These are phyloP conservation scores for Mesorhabditis sp. DNA, from an alignment of 2,888 invertebrate species.

Conservation along the genomic window DNA sequence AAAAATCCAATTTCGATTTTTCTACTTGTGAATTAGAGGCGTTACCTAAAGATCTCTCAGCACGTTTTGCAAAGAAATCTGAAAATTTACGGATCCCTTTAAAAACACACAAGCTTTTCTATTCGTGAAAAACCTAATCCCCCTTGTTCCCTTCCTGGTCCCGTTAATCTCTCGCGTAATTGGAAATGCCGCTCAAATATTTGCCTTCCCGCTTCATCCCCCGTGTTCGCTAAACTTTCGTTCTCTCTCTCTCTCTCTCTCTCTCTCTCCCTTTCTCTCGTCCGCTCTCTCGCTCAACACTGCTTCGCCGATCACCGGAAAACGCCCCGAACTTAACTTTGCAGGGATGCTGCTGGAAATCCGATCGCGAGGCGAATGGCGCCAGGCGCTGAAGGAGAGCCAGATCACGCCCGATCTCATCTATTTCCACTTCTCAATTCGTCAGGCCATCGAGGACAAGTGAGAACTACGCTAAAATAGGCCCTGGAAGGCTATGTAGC, in stretches of 20 bases:
- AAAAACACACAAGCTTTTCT: too few relatives aligned
- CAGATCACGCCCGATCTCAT: conserved; percentile 4
- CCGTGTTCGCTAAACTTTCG: neutral
- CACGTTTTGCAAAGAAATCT: too few relatives aligned
- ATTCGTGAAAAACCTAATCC: too few relatives aligned
- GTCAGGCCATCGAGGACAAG: neutral
- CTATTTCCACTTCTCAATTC: conserved; percentile 11
- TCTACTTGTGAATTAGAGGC: too few relatives aligned
- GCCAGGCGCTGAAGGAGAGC: conserved; percentile 6
- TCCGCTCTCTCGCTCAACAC: conserved; percentile 1
- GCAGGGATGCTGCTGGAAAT: conserved; percentile 9
- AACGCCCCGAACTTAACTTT: neutral
- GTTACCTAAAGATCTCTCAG: too few relatives aligned
- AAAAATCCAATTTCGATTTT: too few relatives aligned
- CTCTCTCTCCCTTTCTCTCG: conserved; percentile 9
- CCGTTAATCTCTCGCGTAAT: too few relatives aligned
- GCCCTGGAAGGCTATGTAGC: too few relatives aligned
- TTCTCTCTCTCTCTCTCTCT: conserved; percentile 8
- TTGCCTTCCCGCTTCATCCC: neutral
- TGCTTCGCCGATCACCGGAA: too few relatives aligned
- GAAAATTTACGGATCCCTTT: too few relatives aligned
- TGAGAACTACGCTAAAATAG: neutral
- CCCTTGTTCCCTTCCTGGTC: too few relatives aligned
- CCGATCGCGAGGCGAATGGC: conserved; percentile 5
- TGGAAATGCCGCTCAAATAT: neutral